Evolutionary conservation across 2,113 vertebrate genomes (phyloP).

Genomic region (Microtus pennsylvanicus): DNA sequence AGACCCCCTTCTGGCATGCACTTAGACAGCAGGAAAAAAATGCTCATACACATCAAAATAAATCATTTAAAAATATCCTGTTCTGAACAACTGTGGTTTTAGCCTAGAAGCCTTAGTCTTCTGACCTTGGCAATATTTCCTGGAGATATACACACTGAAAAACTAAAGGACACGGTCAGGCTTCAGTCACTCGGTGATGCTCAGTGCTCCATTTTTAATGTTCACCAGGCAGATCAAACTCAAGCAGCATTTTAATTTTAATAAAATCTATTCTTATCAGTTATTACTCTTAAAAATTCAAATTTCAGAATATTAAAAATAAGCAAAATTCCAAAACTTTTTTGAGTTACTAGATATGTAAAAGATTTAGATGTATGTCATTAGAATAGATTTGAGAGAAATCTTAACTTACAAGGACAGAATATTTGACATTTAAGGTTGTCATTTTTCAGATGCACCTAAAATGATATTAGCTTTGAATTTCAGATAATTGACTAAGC

Average conservation of each 20-base stretch:
- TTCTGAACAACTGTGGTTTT: not conserved
- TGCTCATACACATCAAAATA: not conserved
- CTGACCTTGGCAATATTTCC: not conserved
- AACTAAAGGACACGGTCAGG: not conserved
- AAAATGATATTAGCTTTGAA: slow-evolving; percentile 76
- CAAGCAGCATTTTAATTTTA: not conserved
- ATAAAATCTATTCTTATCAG: slow-evolving; percentile 15
- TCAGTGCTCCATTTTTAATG: not conserved
- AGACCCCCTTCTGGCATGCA: not conserved
- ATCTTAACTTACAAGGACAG: not conserved
- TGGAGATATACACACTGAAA: not conserved
- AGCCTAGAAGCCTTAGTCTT: not conserved
- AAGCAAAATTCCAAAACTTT: not conserved
- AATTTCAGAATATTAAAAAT: slow-evolving; percentile 43
- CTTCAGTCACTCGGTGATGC: not conserved
- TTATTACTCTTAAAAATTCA: slow-evolving; percentile 4
- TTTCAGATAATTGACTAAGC: slow-evolving; percentile 74
- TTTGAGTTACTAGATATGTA: not conserved
- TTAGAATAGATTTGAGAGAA: not conserved
- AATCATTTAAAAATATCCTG: not conserved
- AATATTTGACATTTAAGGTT: slow-evolving; percentile 36
- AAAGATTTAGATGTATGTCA: not conserved
- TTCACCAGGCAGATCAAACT: not conserved
- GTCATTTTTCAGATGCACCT: slow-evolving; percentile 63
- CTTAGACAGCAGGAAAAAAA: not conserved